Percentiles rank a stretch among this genome's conserved stretches.
Conservation (phyloP, 2,888 invertebrate species). For the Archips xylosteana region DNA sequence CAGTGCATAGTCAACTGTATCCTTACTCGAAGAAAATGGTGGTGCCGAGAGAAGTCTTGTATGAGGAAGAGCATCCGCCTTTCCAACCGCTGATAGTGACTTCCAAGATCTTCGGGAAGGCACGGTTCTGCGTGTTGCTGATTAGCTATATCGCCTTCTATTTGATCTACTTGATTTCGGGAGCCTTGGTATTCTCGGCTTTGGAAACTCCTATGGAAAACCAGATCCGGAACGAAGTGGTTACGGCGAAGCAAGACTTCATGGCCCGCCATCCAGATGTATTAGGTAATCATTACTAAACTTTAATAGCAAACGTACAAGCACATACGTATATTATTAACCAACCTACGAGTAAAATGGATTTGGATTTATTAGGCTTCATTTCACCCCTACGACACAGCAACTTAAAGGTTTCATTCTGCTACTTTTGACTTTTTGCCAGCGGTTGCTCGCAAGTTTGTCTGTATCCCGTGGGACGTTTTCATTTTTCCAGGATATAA, state of each 20-base stretch:
- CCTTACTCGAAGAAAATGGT: conserved; percentile 79
- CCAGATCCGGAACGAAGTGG: conserved; percentile 79
- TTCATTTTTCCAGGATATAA: too few relatives aligned
- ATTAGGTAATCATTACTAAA: conserved; percentile 76
- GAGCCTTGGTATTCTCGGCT: conserved; percentile 88
- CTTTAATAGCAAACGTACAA: neutral
- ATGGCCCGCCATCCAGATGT: conserved; percentile 85
- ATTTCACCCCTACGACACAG: neutral
- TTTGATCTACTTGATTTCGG: conserved; percentile 86
- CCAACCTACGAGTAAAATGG: neutral
- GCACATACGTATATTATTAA: neutral
- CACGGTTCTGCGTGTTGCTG: conserved; percentile 81
- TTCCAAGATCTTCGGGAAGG: conserved; percentile 78
- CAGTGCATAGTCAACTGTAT: conserved; percentile 75
- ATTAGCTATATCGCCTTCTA: conserved; percentile 85
- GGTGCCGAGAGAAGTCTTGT: conserved; percentile 72
- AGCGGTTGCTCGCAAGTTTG: too few relatives aligned
- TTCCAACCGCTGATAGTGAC: conserved; percentile 77
- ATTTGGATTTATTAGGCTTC: neutral
- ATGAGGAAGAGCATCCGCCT: conserved; percentile 77
- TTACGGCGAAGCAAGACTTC: conserved; percentile 84
- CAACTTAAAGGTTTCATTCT: neutral
- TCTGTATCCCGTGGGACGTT: too few relatives aligned
- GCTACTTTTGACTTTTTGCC: too few relatives aligned
- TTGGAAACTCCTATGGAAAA: conserved; percentile 88